A percentile compares a stretch with the other conserved stretches of the same genome.
Conservation (phyloP, 2,888 invertebrate genomes). For the Nemapogon koenigi region DNA sequence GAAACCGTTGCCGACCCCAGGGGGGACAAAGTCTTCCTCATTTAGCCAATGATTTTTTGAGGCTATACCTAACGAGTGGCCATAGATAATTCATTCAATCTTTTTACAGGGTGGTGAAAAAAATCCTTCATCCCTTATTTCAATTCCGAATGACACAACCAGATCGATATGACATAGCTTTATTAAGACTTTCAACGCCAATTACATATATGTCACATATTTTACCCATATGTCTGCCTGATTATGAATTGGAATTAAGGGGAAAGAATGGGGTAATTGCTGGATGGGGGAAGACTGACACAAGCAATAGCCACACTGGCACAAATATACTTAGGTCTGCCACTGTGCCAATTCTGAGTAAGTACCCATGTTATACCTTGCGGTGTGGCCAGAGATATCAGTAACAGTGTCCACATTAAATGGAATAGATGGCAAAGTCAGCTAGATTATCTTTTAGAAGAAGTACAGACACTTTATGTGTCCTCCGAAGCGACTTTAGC, state of each 20-base stretch:
- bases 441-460: too few relatives aligned
- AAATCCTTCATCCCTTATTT: constrained; percentile 81
- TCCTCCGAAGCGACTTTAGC: too few relatives aligned
- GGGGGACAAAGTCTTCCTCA: too few relatives aligned
- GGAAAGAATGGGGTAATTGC: constrained; percentile 67
- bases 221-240: constrained; percentile 80
- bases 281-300: constrained; percentile 85
- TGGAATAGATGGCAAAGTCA: background rate
- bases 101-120: constrained; percentile 66
- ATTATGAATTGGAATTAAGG: constrained; percentile 36
- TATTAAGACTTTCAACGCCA: constrained; percentile 73
- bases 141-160: constrained; percentile 84
- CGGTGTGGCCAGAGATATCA: too few relatives aligned
- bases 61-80: too few relatives aligned
- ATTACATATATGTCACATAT: constrained; percentile 72
- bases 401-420: too few relatives aligned
- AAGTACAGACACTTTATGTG: too few relatives aligned
- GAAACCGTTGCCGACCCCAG: too few relatives aligned
- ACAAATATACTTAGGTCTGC: constrained; percentile 83
- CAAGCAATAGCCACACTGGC: constrained; percentile 75
- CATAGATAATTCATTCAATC: too few relatives aligned
- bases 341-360: constrained; percentile 80
- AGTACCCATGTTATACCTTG: constrained; percentile 25
- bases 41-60: too few relatives aligned
- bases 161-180: constrained; percentile 80